Percentiles rank a stretch among this genome's conserved stretches.
phyloP scores from a whole-genome alignment of 2,113 vertebrate species.

The Meles meles region DNA sequence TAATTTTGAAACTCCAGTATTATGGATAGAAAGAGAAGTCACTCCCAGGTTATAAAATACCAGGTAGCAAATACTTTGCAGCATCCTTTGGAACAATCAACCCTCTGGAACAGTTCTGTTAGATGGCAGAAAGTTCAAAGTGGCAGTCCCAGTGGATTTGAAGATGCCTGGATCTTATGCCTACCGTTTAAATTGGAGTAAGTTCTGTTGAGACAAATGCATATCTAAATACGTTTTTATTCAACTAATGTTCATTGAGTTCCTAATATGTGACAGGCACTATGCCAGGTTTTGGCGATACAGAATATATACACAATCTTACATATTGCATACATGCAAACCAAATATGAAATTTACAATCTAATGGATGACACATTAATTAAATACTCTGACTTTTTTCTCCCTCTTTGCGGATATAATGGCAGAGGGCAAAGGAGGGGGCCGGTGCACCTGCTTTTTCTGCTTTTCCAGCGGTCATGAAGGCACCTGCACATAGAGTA shows the following conservation, averaged over 20 bases:
- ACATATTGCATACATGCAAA: background rate
- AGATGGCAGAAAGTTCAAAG: background rate
- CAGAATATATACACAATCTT: background rate
- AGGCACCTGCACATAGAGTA: accelerated
- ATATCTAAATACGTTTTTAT: background rate
- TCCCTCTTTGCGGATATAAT: background rate
- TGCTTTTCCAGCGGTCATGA: background rate
- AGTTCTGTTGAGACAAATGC: background rate
- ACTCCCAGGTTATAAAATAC: background rate
- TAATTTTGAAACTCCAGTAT: background rate
- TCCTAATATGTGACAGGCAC: background rate
- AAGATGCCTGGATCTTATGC: background rate
- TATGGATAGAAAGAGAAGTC: background rate
- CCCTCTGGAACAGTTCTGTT: background rate
- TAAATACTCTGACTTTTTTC: background rate
- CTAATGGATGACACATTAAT: background rate
- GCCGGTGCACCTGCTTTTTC: background rate
- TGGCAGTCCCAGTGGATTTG: background rate
- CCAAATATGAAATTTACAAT: background rate
- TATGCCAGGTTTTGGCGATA: background rate
- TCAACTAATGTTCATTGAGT: background rate
- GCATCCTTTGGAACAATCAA: background rate
- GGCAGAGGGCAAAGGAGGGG: background rate
- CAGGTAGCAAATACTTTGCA: background rate
- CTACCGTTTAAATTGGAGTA: background rate